Conservation (phyloP, 2,113 vertebrate species). For the Poeciliopsis turrubarensis region DNA sequence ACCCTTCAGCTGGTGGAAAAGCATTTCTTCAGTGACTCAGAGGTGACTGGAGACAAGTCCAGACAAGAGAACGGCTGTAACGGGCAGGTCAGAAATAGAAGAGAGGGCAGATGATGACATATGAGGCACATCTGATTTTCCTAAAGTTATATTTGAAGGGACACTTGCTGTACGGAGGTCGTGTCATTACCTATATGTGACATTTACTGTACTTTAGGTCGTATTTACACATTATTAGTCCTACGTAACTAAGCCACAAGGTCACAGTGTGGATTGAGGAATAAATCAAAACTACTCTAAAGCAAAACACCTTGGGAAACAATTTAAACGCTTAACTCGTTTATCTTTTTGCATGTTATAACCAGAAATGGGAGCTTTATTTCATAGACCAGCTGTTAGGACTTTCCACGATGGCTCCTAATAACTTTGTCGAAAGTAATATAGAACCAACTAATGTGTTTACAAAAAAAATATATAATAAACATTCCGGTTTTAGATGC, state of each 20-base stretch:
- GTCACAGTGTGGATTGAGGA: constrained; percentile 4
- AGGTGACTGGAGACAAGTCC: constrained; percentile 44
- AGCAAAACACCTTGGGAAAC: background rate
- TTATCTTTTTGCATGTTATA: background rate
- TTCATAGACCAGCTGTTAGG: too few relatives aligned
- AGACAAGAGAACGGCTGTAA: constrained; percentile 40
- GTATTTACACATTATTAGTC: background rate
- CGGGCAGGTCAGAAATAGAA: constrained; percentile 45
- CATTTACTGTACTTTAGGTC: background rate
- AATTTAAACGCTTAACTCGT: background rate
- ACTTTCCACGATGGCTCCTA: too few relatives aligned
- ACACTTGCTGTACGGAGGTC: background rate
- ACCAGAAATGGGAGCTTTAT: background rate
- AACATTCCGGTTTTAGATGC: too few relatives aligned
- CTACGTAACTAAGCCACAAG: constrained; percentile 19
- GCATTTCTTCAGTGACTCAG: constrained; percentile 49
- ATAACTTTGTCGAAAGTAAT: too few relatives aligned
- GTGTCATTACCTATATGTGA: background rate
- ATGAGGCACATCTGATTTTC: constrained; percentile 5
- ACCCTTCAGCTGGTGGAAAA: constrained; percentile 21
- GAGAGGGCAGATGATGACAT: constrained; percentile 15
- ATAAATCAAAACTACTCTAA: constrained; percentile 21
- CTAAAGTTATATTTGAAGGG: constrained; percentile 11
- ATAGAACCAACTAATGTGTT: too few relatives aligned
- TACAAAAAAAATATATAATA: too few relatives aligned